Conservation (phyloP, 2,113 vertebrate genomes). For the Gavialis gangeticus region DNA sequence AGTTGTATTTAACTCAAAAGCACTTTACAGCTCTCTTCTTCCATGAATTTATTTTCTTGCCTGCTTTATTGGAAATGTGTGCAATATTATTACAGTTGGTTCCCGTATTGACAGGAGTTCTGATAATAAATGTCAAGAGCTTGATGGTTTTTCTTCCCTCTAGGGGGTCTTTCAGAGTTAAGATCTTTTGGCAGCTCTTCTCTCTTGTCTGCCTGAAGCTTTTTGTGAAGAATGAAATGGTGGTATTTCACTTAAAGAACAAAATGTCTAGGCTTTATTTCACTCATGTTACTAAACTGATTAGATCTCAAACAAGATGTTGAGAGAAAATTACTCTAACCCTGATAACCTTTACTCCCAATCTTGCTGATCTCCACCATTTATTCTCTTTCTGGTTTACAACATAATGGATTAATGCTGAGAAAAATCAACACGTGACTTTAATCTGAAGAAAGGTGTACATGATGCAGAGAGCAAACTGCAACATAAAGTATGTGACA, state of each 20-base stretch:
- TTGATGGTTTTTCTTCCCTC: neutral
- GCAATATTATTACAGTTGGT: neutral
- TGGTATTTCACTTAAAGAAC: neutral
- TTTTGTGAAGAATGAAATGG: neutral
- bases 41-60: conserved; percentile 25
- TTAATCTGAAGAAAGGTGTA: neutral
- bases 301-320: conserved; percentile 14
- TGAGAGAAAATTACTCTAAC: conserved; percentile 33
- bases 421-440: neutral
- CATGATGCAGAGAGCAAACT: neutral
- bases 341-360: conserved; percentile 1
- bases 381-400: conserved; percentile 46
- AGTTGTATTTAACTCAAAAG: conserved; percentile 15
- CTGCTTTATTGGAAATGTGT: conserved; percentile 1
- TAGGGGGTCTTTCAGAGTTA: neutral
- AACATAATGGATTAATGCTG: neutral
- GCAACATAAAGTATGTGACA: neutral
- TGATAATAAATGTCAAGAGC: conserved; percentile 7
- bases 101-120: conserved; percentile 9
- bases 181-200: conserved; percentile 23
- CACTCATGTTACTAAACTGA: neutral
- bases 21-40: conserved; percentile 26
- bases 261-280: conserved; percentile 34
- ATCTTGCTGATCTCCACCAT: neutral
- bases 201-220: conserved; percentile 11